Conservation (phyloP, 2,113 vertebrate species). For the Pedionomus torquatus region DNA sequence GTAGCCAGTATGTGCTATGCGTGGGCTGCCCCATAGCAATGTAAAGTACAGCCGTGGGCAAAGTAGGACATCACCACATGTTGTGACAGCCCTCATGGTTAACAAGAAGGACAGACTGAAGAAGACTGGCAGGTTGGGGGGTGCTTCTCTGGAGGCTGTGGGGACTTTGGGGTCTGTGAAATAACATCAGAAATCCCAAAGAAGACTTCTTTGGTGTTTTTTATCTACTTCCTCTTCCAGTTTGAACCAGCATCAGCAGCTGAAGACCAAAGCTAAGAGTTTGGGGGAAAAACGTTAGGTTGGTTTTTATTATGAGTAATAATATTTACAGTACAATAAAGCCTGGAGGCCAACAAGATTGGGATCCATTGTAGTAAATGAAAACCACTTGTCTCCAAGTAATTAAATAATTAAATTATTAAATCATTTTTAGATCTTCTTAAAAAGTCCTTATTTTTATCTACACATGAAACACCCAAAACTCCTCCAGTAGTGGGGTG, state of each 20-base stretch:
- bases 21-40: not conserved
- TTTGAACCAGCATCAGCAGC: not conserved
- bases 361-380: slow-evolving; percentile 58
- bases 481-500: not conserved
- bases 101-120: not conserved
- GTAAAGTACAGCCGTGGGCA: not conserved
- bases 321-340: slow-evolving; percentile 64
- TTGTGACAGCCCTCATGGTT: not conserved
- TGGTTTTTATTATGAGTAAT: slow-evolving; percentile 55
- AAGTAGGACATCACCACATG: not conserved
- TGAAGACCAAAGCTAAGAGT: not conserved
- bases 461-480: slow-evolving; percentile 21
- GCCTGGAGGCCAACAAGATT: slow-evolving; percentile 52
- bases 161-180: not conserved
- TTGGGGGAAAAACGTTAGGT: slow-evolving; percentile 10
- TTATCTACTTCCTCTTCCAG: slow-evolving; percentile 1
- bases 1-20: not conserved
- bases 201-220: not conserved
- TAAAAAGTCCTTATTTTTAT: slow-evolving; percentile 46
- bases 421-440: slow-evolving; percentile 33
- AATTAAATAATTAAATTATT: slow-evolving; percentile 66
- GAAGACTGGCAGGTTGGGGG: not conserved
- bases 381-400: slow-evolving; percentile 51
- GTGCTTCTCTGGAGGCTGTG: not conserved
- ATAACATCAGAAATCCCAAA: not conserved